Evolutionary conservation across 1,140 invertebrate genomes (phyloP).

Genomic region (Chironomus striatipennis): DNA sequence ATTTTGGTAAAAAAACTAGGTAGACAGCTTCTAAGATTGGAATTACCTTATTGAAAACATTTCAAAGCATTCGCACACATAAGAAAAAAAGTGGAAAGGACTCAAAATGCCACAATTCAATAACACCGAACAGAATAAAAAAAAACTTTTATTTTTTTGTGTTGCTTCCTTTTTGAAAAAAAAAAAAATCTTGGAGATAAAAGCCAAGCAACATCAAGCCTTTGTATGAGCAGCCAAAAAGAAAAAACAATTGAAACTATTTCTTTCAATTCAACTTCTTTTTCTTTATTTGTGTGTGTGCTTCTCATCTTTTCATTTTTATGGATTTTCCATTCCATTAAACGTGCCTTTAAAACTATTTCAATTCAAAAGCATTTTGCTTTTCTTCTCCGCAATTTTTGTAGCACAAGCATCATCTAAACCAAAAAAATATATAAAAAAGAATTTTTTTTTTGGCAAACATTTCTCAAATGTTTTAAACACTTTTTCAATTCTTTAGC

Average conservation of each 20-base stretch:
- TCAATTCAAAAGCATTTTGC: slow-evolving; percentile 8
- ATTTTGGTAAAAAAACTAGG: too few relatives aligned
- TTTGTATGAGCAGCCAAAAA: background rate
- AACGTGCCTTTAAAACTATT: slow-evolving; percentile 8
- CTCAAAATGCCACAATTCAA: too few relatives aligned
- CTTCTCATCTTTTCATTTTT: background rate
- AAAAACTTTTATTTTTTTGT: too few relatives aligned
- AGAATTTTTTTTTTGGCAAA: slow-evolving; percentile 1
- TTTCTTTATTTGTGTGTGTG: too few relatives aligned
- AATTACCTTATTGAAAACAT: too few relatives aligned
- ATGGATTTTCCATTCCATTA: slow-evolving; percentile 13
- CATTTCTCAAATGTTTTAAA: slow-evolving; percentile 10
- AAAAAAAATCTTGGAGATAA: background rate
- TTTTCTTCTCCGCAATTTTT: background rate
- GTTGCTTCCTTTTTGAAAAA: background rate
- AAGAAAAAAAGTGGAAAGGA: too few relatives aligned
- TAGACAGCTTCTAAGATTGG: too few relatives aligned
- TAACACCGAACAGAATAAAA: too few relatives aligned
- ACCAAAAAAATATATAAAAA: background rate
- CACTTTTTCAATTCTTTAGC: background rate
- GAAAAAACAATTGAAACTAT: slow-evolving; percentile 14
- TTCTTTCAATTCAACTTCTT: background rate
- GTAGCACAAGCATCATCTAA: background rate
- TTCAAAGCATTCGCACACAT: too few relatives aligned
- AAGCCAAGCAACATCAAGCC: background rate